Evolutionary conservation across 1,140 invertebrate genomes (phyloP), one percentile per base, ranked within the genome.

Genomic region (Atta cephalotes): DNA sequence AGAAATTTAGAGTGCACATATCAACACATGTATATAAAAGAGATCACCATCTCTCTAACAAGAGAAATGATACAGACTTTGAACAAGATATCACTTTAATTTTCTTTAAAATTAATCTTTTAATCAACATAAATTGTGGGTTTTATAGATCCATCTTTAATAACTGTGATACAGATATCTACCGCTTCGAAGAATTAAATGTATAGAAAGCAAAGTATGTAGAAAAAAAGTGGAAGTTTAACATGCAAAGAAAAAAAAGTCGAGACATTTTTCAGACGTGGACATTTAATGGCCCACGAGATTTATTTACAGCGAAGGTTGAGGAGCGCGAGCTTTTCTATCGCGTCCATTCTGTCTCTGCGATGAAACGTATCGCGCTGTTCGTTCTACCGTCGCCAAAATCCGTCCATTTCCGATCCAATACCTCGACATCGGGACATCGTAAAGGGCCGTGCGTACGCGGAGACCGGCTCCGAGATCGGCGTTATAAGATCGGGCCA

Each of bases 401-500:
- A 76, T 45, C 39, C 45, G 65, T 56, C 82, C 74, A 77, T 78
- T 85, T 85, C 76, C 82, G 74, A 85, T 85, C 28, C 70, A 63
- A 25, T 56, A n/a, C 9, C 18, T 21, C 70, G 53, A n/a, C 25
- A 51, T 16, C 28, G 7, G 62, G 45, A 53, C 39, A 51, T 80
- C 70, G 71, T 86, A 70, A 86, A 88, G 80, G 68, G 28, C 35
- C 49, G 74, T 70, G 68, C 72, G 76, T 25, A 56, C 5, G 53
- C 14, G 58, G 31, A 45, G 82, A 81, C 87, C 65, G 89, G 58
- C 86, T 89, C 12, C 53, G 65, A 74, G 65, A 91, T 91, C 90
- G 56, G 85, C 90, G 90, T 93, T 94, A 93, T 92, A 93, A 93
- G 91, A 94, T 93, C 91, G 88, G 21, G 91, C 85, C 91, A 94